Base-by-base conservation (phyloP, 2,888 invertebrate species). In the Ligdia adustata region DNA sequence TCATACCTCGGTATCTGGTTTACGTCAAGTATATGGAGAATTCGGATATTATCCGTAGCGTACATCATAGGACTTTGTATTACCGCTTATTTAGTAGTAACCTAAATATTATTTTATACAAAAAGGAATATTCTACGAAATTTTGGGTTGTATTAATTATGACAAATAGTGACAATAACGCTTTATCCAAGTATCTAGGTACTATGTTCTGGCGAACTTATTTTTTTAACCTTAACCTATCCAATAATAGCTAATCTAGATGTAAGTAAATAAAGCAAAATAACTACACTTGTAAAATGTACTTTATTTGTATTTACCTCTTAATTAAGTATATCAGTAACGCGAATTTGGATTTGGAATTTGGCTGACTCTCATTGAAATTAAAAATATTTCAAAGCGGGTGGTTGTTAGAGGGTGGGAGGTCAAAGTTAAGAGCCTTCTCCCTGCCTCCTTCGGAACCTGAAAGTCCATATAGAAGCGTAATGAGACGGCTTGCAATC, bases 1-100 rank as follows among this genome's bases (percentile, higher is more conserved):
- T 61, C 62, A 35, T 15, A 16, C 28, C 28, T 14, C 37, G 52
- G 53, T 57, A 44, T 60, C 62, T 62, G 60, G 58, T 22, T 51
- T 32, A 49, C 49, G 40, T 62, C 60, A 58, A 26, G 29, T 20
- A 37, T 37, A 16, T 18, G 12, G 7, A 27, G 2, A 18, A 31
- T 52, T 53, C 38, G 16, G 32, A 46, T 55, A 55, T 52, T 49
- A 49, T 45, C 38, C 22, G 11, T 22, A 16, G 18, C 1, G 4
- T 6, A 9, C 9, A 18, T n/a, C 13, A 42, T 42, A 7, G 26
- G 15, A 28, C 39, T 37, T 27, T 28, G 49, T 54, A 47, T 28
- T 54, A 48, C 48, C 44, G 52, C 12, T 49, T 55, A 43, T 38
- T 43, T 24, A 24, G 37, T 31, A 24, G 22, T 43, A 49, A 44